Conservation (phyloP, 2,113 vertebrate genomes). For the Mungos mungo region DNA sequence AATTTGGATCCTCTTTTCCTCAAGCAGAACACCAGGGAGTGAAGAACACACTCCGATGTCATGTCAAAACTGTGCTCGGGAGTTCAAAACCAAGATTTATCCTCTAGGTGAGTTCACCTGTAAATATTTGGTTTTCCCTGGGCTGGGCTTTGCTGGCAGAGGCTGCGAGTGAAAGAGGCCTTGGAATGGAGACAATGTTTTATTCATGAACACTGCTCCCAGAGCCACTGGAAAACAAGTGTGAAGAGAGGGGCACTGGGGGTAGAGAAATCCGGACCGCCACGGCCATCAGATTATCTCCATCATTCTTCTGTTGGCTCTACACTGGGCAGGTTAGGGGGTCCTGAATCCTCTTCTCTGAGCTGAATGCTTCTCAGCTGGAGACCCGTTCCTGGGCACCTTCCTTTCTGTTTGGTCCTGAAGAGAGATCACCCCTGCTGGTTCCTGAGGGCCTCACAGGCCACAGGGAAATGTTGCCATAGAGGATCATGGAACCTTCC, state of each 20-base stretch:
- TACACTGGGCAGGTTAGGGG: neutral
- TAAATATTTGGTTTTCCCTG: constrained; percentile 50
- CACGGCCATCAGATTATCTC: neutral
- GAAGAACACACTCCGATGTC: neutral
- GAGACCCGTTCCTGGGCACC: neutral
- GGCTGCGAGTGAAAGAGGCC: neutral
- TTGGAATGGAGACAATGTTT: constrained; percentile 36
- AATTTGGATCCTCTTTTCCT: neutral
- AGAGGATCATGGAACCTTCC: neutral
- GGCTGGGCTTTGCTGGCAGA: constrained; percentile 50
- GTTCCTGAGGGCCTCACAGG: neutral
- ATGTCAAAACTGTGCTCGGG: neutral
- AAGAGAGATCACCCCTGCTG: neutral
- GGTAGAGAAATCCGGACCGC: neutral
- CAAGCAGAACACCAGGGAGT: neutral
- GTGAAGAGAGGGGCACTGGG: neutral
- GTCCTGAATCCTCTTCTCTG: neutral
- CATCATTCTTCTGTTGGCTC: neutral
- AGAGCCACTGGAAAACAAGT: neutral
- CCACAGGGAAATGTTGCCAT: neutral
- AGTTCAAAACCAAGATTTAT: constrained; percentile 12
- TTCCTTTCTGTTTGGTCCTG: neutral
- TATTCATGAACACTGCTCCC: constrained; percentile 64
- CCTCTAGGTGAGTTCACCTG: constrained; percentile 47
- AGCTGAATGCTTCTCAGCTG: neutral